Conservation (phyloP, 2,888 invertebrate genomes). For the Mythimna impura region DNA sequence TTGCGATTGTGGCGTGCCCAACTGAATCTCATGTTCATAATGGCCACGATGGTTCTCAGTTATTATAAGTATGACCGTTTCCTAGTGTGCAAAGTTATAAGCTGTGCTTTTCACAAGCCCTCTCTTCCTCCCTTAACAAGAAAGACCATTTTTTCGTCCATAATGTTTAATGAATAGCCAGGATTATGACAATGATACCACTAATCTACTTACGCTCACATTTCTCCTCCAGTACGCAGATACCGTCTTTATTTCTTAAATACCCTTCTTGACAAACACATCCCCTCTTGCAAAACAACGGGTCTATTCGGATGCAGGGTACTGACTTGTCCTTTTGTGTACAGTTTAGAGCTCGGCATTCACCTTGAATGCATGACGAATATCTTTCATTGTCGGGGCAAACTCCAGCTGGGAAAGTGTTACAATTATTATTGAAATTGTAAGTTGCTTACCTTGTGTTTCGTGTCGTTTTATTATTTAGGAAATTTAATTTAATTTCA, state of each 20-base stretch:
- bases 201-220: conserved; percentile 44
- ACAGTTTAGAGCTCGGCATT: conserved; percentile 64
- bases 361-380: conserved; percentile 60
- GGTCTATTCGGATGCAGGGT: conserved; percentile 44
- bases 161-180: too few species aligned
- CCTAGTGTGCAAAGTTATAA: too few species aligned
- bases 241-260: conserved; percentile 38
- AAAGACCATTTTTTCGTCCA: too few species aligned
- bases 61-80: too few species aligned
- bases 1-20: too few species aligned
- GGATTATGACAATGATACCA: neutral
- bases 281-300: conserved; percentile 28
- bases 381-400: conserved; percentile 58
- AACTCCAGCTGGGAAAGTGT: conserved; percentile 51
- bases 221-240: conserved; percentile 40
- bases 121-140: too few species aligned
- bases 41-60: too few species aligned
- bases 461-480: neutral
- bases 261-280: conserved; percentile 52
- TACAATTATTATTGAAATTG: neutral
- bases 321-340: conserved; percentile 52
- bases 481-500: too few species aligned
- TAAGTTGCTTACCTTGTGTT: neutral
- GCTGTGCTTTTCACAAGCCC: too few species aligned
- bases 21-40: too few species aligned